Conservation (phyloP, 2,797 vertebrate species). For the Siniperca scherzeri region DNA sequence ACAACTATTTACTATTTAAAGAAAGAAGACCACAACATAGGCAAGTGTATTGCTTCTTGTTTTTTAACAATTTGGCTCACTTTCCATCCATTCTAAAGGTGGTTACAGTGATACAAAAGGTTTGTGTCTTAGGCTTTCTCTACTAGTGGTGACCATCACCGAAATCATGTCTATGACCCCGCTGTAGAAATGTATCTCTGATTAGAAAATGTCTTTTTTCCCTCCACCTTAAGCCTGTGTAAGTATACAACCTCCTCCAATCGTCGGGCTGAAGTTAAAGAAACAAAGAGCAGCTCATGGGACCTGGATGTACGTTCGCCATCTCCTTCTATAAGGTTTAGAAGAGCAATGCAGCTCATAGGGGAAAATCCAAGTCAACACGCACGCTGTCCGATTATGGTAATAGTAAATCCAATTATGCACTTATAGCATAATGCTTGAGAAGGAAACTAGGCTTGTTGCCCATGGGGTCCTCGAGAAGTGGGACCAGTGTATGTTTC, state of each 20-base stretch:
- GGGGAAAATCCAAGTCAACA: constrained; percentile 83
- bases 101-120: neutral
- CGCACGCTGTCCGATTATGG: constrained; percentile 85
- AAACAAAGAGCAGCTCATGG: constrained; percentile 72
- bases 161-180: constrained; percentile 32
- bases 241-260: constrained; percentile 33
- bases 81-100: neutral
- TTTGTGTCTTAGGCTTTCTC: constrained; percentile 4
- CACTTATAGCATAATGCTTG: constrained; percentile 81
- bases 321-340: constrained; percentile 72
- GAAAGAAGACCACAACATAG: neutral
- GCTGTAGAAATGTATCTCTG: constrained; percentile 26
- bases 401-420: constrained; percentile 88
- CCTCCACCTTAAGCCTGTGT: constrained; percentile 26
- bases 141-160: neutral
- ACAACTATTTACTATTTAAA: neutral
- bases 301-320: constrained; percentile 61
- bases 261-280: constrained; percentile 45
- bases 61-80: neutral
- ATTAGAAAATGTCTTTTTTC: constrained; percentile 27
- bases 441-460: constrained; percentile 80
- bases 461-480: constrained; percentile 79
- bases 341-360: constrained; percentile 74
- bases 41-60: neutral
- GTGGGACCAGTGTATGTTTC: constrained; percentile 65